phyloP scores from a whole-genome alignment of 2,888 invertebrate genomes.

The Drosophila monieri region DNA sequence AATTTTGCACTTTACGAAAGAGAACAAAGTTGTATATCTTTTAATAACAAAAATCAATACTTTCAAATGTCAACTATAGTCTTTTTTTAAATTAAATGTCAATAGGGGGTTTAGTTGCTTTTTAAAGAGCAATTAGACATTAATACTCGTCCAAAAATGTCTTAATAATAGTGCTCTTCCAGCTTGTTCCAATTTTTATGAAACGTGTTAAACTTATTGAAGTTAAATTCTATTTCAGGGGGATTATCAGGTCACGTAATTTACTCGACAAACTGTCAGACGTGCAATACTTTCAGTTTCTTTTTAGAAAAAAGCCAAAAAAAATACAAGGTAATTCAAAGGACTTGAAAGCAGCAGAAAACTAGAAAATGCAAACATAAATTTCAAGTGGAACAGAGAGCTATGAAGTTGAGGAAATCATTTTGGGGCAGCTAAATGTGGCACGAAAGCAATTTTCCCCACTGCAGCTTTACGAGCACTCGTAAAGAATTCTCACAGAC shows the following conservation, averaged over 20 bases:
- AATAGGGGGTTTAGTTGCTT: slow-evolving; percentile 8
- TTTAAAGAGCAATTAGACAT: background rate
- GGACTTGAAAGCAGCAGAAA: slow-evolving; percentile 2
- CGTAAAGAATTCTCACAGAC: slow-evolving; percentile 36
- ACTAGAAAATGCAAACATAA: slow-evolving; percentile 9
- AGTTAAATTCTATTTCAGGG: slow-evolving; percentile 2
- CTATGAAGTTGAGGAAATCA: slow-evolving; percentile 28
- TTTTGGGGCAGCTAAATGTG: slow-evolving; percentile 32
- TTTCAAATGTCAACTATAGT: slow-evolving; percentile 55
- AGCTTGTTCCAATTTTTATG: background rate
- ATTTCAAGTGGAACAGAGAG: slow-evolving; percentile 7
- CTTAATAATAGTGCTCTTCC: background rate
- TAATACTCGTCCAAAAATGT: background rate
- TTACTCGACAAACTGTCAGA: slow-evolving; percentile 55
- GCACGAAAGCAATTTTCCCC: slow-evolving; percentile 20
- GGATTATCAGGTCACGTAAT: slow-evolving; percentile 63
- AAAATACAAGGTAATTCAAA: slow-evolving; percentile 2
- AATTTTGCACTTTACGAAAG: slow-evolving; percentile 57
- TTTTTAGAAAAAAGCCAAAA: slow-evolving; percentile 3
- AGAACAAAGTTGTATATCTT: slow-evolving; percentile 21
- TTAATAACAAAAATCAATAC: slow-evolving; percentile 40
- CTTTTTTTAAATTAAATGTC: slow-evolving; percentile 64
- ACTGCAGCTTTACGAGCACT: slow-evolving; percentile 38
- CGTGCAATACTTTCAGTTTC: slow-evolving; percentile 60
- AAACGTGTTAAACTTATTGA: slow-evolving; percentile 42